Percentiles rank a stretch among this genome's conserved stretches.
Conservation (phyloP, 2,113 vertebrate species). For the Hippolais icterina region DNA sequence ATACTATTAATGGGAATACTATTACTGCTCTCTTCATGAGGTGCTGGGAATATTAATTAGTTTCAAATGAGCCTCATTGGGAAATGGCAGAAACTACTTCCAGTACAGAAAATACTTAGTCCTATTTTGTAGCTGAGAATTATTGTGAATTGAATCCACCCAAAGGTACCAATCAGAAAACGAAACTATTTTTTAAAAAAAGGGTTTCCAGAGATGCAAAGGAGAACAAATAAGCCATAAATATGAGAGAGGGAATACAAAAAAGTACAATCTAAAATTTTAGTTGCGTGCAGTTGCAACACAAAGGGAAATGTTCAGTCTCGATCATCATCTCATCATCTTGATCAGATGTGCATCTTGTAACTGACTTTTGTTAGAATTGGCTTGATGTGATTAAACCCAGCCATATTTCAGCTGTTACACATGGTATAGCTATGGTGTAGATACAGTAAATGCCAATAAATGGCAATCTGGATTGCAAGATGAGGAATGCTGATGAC, state of each 20-base stretch:
- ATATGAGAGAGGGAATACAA: not conserved
- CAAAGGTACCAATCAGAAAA: not conserved
- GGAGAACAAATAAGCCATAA: not conserved
- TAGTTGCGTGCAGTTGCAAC: not conserved
- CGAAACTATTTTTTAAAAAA: rapidly evolving
- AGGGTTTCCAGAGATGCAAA: not conserved
- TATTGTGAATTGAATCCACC: not conserved
- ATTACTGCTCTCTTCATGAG: not conserved
- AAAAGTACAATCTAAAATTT: not conserved
- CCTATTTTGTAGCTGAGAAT: not conserved
- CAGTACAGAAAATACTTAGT: not conserved
- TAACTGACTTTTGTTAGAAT: not conserved
- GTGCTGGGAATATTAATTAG: not conserved
- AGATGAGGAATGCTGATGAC: not conserved
- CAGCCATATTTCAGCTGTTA: not conserved
- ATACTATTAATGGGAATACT: not conserved
- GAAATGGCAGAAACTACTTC: not conserved
- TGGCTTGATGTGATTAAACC: not conserved
- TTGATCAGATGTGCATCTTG: not conserved
- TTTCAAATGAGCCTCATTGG: not conserved
- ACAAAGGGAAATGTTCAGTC: not conserved
- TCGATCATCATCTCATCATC: not conserved
- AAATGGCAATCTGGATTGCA: not conserved
- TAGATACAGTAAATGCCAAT: not conserved
- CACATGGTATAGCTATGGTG: not conserved